Conservation (phyloP, 2,113 vertebrate genomes). For the Microcebus lehilahytsara region DNA sequence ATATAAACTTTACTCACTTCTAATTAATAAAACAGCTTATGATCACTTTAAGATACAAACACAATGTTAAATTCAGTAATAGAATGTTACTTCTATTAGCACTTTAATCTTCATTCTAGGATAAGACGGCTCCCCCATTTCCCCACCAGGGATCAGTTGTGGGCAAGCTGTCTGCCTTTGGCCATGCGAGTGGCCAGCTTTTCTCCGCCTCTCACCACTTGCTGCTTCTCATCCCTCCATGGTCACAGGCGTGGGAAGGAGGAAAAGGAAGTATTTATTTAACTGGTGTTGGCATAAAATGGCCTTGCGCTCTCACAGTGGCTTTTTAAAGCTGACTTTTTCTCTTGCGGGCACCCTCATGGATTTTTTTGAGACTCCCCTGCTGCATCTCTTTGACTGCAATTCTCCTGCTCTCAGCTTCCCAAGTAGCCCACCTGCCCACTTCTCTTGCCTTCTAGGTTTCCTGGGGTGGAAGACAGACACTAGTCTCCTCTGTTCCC, state of each 20-base stretch:
- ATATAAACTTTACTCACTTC: neutral
- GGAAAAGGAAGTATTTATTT: neutral
- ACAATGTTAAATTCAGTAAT: neutral
- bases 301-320: neutral
- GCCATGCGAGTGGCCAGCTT: neutral
- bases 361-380: neutral
- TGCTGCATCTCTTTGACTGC: neutral
- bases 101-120: neutral
- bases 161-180: neutral
- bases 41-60: neutral
- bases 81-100: slow-evolving; percentile 25
- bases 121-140: neutral
- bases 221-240: neutral
- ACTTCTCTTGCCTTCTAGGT: neutral
- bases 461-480: neutral
- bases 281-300: neutral
- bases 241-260: neutral
- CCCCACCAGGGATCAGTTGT: neutral
- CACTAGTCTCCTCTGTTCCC: neutral
- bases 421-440: neutral
- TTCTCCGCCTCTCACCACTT: neutral
- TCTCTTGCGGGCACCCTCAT: neutral
- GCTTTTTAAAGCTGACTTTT: neutral
- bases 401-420: neutral
- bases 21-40: neutral